These are phyloP conservation scores for Hypolimnas misippus DNA, from an alignment of 2,888 invertebrate species.

Conservation along the genomic window DNA sequence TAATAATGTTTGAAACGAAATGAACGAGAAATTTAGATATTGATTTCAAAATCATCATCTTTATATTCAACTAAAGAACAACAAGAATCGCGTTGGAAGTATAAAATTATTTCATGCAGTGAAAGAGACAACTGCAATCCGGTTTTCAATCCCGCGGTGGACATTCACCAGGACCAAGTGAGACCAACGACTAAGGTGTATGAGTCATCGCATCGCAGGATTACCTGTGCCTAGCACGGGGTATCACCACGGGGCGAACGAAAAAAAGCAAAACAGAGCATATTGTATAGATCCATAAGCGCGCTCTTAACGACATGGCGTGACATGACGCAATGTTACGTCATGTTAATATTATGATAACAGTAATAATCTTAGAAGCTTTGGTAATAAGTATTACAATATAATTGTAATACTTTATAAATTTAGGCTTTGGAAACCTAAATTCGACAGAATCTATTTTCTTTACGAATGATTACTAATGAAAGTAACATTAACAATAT, in stretches of 20 bases:
- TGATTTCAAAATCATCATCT: neutral
- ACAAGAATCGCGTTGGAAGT: neutral
- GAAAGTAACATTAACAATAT: too few relatives aligned
- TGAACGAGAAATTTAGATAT: neutral
- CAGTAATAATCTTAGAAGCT: neutral
- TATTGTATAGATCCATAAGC: neutral
- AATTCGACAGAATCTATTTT: too few relatives aligned
- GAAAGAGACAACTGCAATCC: constrained; percentile 39
- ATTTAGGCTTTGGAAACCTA: too few relatives aligned
- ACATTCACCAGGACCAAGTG: constrained; percentile 27
- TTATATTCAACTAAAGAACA: constrained; percentile 6
- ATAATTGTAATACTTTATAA: too few relatives aligned
- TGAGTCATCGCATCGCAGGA: constrained; percentile 44
- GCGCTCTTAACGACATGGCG: constrained; percentile 9
- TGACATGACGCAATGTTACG: constrained; percentile 34
- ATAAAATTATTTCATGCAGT: constrained; percentile 1
- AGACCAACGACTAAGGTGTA: constrained; percentile 18
- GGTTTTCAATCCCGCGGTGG: constrained; percentile 35
- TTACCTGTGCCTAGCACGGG: constrained; percentile 46
- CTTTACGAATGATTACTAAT: too few relatives aligned
- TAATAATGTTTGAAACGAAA: too few relatives aligned
- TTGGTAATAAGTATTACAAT: neutral
- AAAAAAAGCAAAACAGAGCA: constrained; percentile 31
- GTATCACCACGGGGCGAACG: constrained; percentile 39
- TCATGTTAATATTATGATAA: constrained; percentile 11